Base-by-base conservation (phyloP, 2,113 vertebrate species). In the Mus spicilegus region DNA sequence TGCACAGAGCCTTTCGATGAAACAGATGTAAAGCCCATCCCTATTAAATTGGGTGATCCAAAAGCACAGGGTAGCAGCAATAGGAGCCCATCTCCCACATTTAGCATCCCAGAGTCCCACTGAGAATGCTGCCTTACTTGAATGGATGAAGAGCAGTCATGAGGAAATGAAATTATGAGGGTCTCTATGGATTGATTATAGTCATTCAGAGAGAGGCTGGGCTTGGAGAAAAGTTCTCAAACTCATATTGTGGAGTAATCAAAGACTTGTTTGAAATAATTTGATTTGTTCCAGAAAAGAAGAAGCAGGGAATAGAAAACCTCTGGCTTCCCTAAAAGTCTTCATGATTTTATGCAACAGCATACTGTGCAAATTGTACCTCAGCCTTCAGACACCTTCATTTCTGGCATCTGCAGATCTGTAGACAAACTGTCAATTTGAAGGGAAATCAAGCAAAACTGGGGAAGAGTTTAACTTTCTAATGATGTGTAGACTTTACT, bases 211-310 rank as follows among this genome's bases (percentile, higher is more conserved):
- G 19, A 81, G 81, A 91, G 65, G 24, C 58, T 93, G 33, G 12
- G 76, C 87, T 86, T 56, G 36, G 73, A 7, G 26, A 6, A 26
- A 24, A 69, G 6, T 56, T 24, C 30, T 87, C 80, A 93, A 65
- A n/a, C 6, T 3, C 24, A 67, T 61, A 58, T 0, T 77, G 7
- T 65, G 78, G 63, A 93, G 6, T 46, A 87, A 63, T 51, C 16
- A 91, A 91, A 14, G 89, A 61, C 42, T 95, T 39, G 7, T 2
- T 78, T 84, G 49, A 95, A 54, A 78, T 65, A 16, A n/a, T 93
- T 93, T 78, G 42, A 95, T 51, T 89, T 94, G 69, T 87, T 89
- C 12, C 7, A 86, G 19, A 94, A 95, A 94, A 88, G 24, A 95
- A 91, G 17, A 82, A 78, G 13, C 11, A 73, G 36, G 16, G 19